A percentile compares a stretch with the other conserved stretches of the same genome.
Evolutionary conservation across 2,888 invertebrate genomes (phyloP).

Genomic region (Drosophila incognita): DNA sequence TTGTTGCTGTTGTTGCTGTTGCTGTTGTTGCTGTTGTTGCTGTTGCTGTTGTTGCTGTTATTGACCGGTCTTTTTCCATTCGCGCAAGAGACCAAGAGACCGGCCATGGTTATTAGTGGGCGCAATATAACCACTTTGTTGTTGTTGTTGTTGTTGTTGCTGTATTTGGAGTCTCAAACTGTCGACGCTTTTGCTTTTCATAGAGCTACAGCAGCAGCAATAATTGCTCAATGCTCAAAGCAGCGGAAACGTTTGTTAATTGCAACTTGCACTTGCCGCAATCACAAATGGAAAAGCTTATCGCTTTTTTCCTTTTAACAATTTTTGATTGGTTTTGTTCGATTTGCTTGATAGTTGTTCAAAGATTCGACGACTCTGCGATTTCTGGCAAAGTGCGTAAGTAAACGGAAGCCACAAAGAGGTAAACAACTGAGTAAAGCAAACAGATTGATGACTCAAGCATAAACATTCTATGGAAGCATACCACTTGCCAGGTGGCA

Average conservation of each 20-base stretch:
- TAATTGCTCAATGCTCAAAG: slow-evolving; percentile 67
- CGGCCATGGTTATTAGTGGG: slow-evolving; percentile 56
- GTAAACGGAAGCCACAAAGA: slow-evolving; percentile 14
- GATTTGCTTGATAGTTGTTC: slow-evolving; percentile 19
- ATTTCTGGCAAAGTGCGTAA: slow-evolving; percentile 15
- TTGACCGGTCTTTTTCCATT: slow-evolving; percentile 56
- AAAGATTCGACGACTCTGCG: slow-evolving; percentile 45
- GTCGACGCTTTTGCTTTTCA: slow-evolving; percentile 65
- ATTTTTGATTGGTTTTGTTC: slow-evolving; percentile 13
- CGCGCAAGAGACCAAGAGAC: slow-evolving; percentile 29
- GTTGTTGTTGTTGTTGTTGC: slow-evolving; percentile 11
- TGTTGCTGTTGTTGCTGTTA: slow-evolving; percentile 36
- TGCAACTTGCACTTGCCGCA: slow-evolving; percentile 54
- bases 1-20: slow-evolving; percentile 21
- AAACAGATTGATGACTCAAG: slow-evolving; percentile 55
- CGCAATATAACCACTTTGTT: slow-evolving; percentile 60
- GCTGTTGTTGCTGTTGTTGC: slow-evolving; percentile 20
- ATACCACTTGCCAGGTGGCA: slow-evolving; percentile 8
- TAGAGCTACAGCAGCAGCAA: slow-evolving; percentile 41
- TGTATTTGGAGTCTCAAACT: slow-evolving; percentile 17
- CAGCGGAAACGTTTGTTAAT: slow-evolving; percentile 64
- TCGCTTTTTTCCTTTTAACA: not conserved
- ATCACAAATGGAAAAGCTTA: slow-evolving; percentile 19
- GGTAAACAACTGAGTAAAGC: slow-evolving; percentile 2
- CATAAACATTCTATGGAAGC: slow-evolving; percentile 60